Evolutionary conservation across 2,113 vertebrate species (phyloP), one percentile per base, ranked within the genome.

Genomic region (Struthio camelus): DNA sequence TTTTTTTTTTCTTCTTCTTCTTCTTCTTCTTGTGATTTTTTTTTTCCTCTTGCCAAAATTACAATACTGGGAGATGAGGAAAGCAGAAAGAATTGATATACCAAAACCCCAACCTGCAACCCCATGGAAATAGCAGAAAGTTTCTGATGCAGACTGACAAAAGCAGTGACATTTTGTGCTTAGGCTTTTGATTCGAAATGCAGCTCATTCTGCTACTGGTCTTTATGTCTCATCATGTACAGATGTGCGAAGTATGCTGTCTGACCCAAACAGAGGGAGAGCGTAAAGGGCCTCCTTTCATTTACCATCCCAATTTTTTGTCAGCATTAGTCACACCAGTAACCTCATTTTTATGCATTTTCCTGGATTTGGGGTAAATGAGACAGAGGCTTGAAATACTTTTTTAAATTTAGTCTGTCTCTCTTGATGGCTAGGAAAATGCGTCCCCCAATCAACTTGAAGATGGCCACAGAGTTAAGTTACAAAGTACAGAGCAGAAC

Each of bases 161-260:
- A 96, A 83, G 76, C 64, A 85, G 20, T 89, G 89, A 87, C 65
- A 82, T 69, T 94, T 92, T 72, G 62, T 16, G 61, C 78, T 79
- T 48, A 61, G 48, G 7, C 5, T 59, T 79, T 34, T 0, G 7
- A 36, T 70, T 94, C 82, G 56, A 90, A 80, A 92, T 94, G 66
- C 78, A 89, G 44, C 50, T 89, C 10, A 6, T 85, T 90, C 78
- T 91, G 61, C 62, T 90, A 27, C 44, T 76, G 20, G 15, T 87
- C 61, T 79, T 94, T 80, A 14, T 10, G 48, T 69, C 54, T 14
- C 15, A 15, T 86, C 23, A 54, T 6, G 10, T 50, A 24, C 5
- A 59, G n/a, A 73, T 85, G 67, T 12, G 16, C 32, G 72, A 90
- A 44, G 22, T 0, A 0, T 72, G 11, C 19, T 50, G 16, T 65